A percentile compares a stretch with the other conserved stretches of the same genome.
Conservation (phyloP, 2,888 invertebrate species). For the Molorchus minor region DNA sequence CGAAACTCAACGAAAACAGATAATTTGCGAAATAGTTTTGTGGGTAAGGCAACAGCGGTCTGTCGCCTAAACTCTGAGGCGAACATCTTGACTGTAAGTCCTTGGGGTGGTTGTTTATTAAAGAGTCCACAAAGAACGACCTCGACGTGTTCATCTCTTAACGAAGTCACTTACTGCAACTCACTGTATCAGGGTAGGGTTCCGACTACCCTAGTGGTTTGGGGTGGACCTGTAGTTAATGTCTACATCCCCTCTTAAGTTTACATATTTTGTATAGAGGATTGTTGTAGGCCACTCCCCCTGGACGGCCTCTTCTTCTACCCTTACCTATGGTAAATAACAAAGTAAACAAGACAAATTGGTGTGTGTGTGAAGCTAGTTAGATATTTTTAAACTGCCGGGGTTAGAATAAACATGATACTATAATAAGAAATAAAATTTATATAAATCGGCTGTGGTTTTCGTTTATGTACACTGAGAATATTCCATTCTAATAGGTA, state of each 20-base stretch:
- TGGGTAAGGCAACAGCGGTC: constrained; percentile 71
- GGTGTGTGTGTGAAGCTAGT: constrained; percentile 54
- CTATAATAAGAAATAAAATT: constrained; percentile 16
- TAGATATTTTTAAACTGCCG: constrained; percentile 7
- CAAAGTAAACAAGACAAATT: constrained; percentile 57
- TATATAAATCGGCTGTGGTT: neutral
- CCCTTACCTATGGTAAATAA: constrained; percentile 47
- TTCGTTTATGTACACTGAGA: neutral
- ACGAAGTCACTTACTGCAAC: constrained; percentile 4
- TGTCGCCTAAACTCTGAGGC: constrained; percentile 62
- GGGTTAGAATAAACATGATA: constrained; percentile 6
- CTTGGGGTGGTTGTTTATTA: constrained; percentile 75
- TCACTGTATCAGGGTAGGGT: neutral
- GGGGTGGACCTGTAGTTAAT: constrained; percentile 36
- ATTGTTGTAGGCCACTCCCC: constrained; percentile 58
- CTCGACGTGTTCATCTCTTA: constrained; percentile 72
- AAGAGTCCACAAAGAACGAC: constrained; percentile 82
- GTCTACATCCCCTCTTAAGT: constrained; percentile 54
- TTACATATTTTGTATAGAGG: constrained; percentile 46
- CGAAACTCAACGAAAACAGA: constrained; percentile 71
- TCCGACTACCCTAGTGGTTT: constrained; percentile 23
- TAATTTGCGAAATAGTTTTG: constrained; percentile 72
- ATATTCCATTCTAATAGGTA: too few relatives aligned
- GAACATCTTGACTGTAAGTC: constrained; percentile 60
- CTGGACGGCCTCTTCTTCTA: constrained; percentile 49